phyloP scores from a whole-genome alignment of 2,113 vertebrate genomes.

The Australoheros scitulus region DNA sequence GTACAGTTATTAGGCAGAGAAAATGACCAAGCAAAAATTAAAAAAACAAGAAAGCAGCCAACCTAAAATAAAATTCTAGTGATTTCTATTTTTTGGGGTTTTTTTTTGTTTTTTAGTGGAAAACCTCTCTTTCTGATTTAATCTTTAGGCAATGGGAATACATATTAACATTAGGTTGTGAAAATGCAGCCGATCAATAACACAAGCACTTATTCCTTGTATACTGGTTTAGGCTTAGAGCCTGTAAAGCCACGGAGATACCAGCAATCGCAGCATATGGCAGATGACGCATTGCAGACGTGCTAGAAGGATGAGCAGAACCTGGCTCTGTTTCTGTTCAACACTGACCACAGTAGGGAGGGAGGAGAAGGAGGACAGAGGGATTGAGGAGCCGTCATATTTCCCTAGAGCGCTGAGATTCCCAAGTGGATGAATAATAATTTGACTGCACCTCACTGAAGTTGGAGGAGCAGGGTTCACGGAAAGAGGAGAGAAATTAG shows the following conservation, averaged over 20 bases:
- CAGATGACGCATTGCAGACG: conserved; percentile 62
- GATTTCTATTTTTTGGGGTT: background rate
- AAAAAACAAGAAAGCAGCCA: background rate
- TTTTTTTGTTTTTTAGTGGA: background rate
- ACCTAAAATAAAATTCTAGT: background rate
- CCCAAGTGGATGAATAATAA: conserved; percentile 62
- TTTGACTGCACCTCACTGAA: conserved; percentile 42
- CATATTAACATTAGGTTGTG: conserved; percentile 14
- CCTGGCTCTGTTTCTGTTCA: conserved; percentile 50
- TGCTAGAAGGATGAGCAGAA: conserved; percentile 47
- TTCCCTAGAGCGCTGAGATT: conserved; percentile 35
- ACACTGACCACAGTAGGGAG: conserved; percentile 50
- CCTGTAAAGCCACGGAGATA: conserved; percentile 21
- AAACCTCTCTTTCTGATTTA: conserved; percentile 18
- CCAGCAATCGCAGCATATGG: conserved; percentile 49
- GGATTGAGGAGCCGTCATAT: conserved; percentile 54
- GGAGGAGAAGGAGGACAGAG: conserved; percentile 8
- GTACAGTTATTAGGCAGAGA: background rate
- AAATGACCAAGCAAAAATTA: conserved; percentile 7
- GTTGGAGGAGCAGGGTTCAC: conserved; percentile 2
- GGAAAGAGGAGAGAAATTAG: conserved; percentile 19
- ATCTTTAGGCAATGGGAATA: conserved; percentile 13
- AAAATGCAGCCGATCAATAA: conserved; percentile 27
- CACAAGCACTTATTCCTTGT: conserved; percentile 11
- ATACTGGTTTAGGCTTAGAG: conserved; percentile 36